These are phyloP conservation scores for Rhimphoctona megacephalus DNA, from an alignment of 2,888 invertebrate genomes.

Conservation along the genomic window DNA sequence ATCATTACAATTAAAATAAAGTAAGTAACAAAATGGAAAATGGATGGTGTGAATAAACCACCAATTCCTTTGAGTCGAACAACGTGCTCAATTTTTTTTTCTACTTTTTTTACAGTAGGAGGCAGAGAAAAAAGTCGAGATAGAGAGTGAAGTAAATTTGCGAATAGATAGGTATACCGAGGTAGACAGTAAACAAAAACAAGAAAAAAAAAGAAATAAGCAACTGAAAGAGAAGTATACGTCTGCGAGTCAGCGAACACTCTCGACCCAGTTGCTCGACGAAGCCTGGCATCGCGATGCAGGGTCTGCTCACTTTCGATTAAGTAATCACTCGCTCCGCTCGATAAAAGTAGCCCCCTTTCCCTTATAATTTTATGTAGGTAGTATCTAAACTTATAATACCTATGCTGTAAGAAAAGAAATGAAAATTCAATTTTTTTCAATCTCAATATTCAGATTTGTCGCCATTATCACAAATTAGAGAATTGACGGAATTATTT, in stretches of 20 bases:
- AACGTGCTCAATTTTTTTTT: background rate
- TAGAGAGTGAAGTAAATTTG: conserved; percentile 48
- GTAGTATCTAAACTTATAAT: conserved; percentile 42
- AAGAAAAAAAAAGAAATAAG: conserved; percentile 46
- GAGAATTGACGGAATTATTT: background rate
- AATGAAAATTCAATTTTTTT: conserved; percentile 3
- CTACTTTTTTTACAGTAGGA: background rate
- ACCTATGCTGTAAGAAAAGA: conserved; percentile 29
- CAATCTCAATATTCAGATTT: background rate
- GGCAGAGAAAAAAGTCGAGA: conserved; percentile 31
- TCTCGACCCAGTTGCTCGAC: conserved; percentile 80
- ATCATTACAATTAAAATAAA: background rate
- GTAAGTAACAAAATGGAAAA: background rate
- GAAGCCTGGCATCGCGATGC: conserved; percentile 75
- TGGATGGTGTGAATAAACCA: background rate
- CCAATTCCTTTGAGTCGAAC: background rate
- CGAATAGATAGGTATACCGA: conserved; percentile 69
- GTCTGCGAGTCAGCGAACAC: conserved; percentile 71
- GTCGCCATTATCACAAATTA: background rate
- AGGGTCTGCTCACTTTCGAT: conserved; percentile 79
- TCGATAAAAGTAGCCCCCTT: conserved; percentile 72
- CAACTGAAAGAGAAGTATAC: conserved; percentile 67
- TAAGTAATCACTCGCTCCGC: conserved; percentile 76
- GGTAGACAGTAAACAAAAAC: conserved; percentile 67
- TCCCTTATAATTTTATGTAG: conserved; percentile 63